Percentiles rank a stretch among this genome's conserved stretches.
Conservation (phyloP, 1,140 invertebrate species). For the Doryteuthis pealeii region DNA sequence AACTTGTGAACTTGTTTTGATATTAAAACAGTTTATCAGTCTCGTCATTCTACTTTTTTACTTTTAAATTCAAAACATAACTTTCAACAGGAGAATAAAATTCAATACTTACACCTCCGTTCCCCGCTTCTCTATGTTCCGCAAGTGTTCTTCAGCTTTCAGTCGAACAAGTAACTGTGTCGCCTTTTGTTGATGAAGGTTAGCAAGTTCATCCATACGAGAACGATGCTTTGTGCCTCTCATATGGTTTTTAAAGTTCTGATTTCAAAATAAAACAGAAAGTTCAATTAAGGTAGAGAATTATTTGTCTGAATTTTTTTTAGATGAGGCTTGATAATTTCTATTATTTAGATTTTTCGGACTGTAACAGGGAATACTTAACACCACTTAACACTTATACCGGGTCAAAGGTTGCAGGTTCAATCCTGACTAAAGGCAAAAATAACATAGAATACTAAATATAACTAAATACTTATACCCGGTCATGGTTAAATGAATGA, state of each 20-base stretch:
- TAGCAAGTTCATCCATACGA: constrained; percentile 32
- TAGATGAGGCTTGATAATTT: no score
- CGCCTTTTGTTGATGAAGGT: constrained; percentile 32
- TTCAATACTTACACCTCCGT: constrained; percentile 7
- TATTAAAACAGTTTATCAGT: no score
- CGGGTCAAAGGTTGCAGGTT: no score
- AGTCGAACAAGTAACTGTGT: constrained; percentile 32
- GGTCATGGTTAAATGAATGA: no score
- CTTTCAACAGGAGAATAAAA: not conserved
- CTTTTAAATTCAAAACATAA: no score
- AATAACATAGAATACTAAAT: no score
- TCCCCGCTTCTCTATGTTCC: constrained; percentile 33
- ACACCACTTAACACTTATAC: not conserved
- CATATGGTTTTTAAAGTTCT: constrained; percentile 39
- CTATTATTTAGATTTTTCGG: no score
- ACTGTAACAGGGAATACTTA: not conserved
- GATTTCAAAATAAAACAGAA: constrained; percentile 6
- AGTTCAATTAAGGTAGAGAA: not conserved
- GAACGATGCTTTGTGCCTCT: constrained; percentile 33
- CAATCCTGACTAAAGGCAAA: no score
- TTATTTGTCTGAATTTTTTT: not conserved
- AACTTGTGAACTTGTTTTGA: no score
- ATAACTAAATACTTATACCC: no score
- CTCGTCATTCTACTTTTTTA: no score
- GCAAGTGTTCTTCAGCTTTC: constrained; percentile 42